phyloP scores from a whole-genome alignment of 2,888 invertebrate genomes.

The Agelastica alni region DNA sequence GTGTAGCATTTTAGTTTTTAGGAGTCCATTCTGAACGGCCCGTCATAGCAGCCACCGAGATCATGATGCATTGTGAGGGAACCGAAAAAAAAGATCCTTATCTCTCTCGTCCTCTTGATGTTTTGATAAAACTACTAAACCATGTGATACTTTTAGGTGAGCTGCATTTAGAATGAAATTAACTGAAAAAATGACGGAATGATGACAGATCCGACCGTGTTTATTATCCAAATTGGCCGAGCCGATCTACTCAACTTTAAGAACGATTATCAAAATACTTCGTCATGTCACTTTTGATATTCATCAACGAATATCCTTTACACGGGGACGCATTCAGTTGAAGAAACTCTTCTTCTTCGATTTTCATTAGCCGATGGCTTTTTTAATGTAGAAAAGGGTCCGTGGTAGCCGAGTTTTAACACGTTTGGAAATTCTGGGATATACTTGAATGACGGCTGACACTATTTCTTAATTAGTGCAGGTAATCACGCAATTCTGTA shows the following conservation, averaged over 20 bases:
- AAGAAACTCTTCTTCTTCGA: not conserved
- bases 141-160: constrained; percentile 21
- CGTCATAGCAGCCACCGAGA: constrained; percentile 8
- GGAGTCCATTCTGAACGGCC: not conserved
- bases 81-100: constrained; percentile 13
- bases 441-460: too few species aligned
- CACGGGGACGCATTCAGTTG: constrained; percentile 13
- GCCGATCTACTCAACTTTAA: constrained; percentile 41
- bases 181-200: constrained; percentile 49
- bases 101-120: constrained; percentile 12
- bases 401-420: constrained; percentile 1
- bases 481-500: too few species aligned
- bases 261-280: constrained; percentile 50
- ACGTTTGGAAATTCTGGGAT: too few species aligned
- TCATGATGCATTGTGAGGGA: constrained; percentile 12
- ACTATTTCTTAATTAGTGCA: too few species aligned
- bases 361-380: constrained; percentile 1
- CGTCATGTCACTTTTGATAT: constrained; percentile 46
- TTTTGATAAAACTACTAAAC: constrained; percentile 23
- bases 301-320: constrained; percentile 37
- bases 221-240: constrained; percentile 36
- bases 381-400: not conserved
- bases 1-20: not conserved
- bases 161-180: constrained; percentile 38
- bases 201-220: constrained; percentile 42